Evolutionary conservation across 2,113 vertebrate genomes (phyloP), one percentile per base, ranked within the genome.

Genomic region (Syrmaticus mikado): DNA sequence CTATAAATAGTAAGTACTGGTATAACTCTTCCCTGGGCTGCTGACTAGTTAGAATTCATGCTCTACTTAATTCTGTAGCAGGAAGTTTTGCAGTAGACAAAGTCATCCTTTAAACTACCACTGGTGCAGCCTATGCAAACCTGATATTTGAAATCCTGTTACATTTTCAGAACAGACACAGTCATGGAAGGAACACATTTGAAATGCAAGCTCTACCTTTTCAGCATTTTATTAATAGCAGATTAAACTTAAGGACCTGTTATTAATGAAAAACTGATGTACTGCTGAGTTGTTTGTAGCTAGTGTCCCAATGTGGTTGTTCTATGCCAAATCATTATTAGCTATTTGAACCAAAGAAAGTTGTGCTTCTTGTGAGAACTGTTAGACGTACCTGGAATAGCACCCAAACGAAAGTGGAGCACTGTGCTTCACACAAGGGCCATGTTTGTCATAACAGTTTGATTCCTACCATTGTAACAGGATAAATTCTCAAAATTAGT

Each of bases 1-100:
- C 92, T 99, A 99, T 98, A 99, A 99, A 98, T 99, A 98, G 99
- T 99, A 97, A 99, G 98, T 98, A 97, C 95, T 87, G 52, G 43
- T 75, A 66, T 96, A 90, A 83, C 80, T 97, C 64, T 97, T 94
- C 64, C 52, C 84, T 43, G 3, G 87, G 85, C 73, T 92, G 64
- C 87, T 95, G 95, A 92, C 91, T 94, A 89, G 89, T 67, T 92
- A 89, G 87, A 93, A 91, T 83, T 90, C 76, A 85, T 32, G 83
- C 83, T 93, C 66, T 82, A 77, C 85, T 95, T 96, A 90, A 78
- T 94, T 95, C 76, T 77, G 41, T 83, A 87, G 58, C 52, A 65
- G 88, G 78, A 94, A 71, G 58, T 94, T 96, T 94, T 87, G 50
- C 46, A 76, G 74, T 65, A 95, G 73, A 81, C 40, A 94, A 82